Percentiles rank a stretch among this genome's conserved stretches.
Conservation (phyloP, 2,113 vertebrate genomes). For the Myiopsitta monachus region DNA sequence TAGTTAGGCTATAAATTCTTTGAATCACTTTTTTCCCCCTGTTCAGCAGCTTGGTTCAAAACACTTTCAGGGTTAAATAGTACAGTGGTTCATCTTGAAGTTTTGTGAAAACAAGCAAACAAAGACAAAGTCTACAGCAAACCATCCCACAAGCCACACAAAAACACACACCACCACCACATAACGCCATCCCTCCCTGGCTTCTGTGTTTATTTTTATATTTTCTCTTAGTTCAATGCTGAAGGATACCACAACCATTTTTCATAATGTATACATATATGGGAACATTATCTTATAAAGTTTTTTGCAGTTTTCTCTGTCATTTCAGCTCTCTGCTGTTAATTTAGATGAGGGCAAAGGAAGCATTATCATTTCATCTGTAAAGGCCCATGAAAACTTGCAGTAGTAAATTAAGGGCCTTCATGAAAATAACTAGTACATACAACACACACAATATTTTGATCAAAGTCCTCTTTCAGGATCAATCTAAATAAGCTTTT, state of each 20-base stretch:
- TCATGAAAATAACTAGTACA: not conserved
- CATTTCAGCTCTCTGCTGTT: not conserved
- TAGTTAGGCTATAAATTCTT: not conserved
- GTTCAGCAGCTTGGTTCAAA: not conserved
- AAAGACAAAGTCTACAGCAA: not conserved
- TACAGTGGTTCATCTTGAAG: not conserved
- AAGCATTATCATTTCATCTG: not conserved
- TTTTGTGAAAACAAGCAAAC: not conserved
- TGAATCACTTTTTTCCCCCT: not conserved
- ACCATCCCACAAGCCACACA: not conserved
- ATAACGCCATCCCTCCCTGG: not conserved
- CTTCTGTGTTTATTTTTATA: not conserved
- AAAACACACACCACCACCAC: not conserved
- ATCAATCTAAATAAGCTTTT: slow-evolving; percentile 14
- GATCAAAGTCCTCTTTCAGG: not conserved
- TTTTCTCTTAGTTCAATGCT: not conserved
- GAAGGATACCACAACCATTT: not conserved
- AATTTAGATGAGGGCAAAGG: not conserved
- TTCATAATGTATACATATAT: not conserved
- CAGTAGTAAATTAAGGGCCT: not conserved
- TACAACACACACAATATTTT: not conserved
- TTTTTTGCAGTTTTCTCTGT: not conserved
- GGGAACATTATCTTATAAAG: not conserved
- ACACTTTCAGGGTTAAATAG: not conserved
- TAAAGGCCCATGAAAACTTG: not conserved